A percentile compares a stretch with the other conserved stretches of the same genome.
Evolutionary conservation across 2,797 vertebrate genomes (phyloP).

Genomic region (Knipowitschia caucasica): DNA sequence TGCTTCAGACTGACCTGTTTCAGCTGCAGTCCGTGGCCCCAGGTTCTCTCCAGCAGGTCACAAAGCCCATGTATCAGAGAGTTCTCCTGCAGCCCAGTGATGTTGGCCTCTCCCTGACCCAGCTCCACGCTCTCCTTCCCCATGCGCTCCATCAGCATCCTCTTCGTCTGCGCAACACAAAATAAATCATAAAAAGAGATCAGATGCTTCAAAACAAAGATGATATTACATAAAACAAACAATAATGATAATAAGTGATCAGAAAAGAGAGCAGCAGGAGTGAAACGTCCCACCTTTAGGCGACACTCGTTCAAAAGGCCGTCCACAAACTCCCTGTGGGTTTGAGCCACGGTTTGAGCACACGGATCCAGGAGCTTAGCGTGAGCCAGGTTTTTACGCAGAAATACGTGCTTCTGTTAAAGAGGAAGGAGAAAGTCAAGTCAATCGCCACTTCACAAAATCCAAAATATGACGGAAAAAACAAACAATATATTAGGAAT

Average conservation of each 20-base stretch:
- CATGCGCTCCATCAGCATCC: slow-evolving; percentile 98
- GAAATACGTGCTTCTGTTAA: slow-evolving; percentile 85
- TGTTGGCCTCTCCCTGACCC: slow-evolving; percentile 91
- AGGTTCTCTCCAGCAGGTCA: slow-evolving; percentile 95
- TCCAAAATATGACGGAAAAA: neutral
- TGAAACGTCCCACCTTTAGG: slow-evolving; percentile 82
- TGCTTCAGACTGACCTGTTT: slow-evolving; percentile 92
- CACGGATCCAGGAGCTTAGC: slow-evolving; percentile 91
- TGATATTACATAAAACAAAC: too few species aligned
- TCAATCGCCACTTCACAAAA: too few species aligned
- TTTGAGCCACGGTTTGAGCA: slow-evolving; percentile 88
- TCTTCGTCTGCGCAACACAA: slow-evolving; percentile 82
- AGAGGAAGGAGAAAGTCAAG: slow-evolving; percentile 62
- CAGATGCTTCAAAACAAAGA: too few species aligned
- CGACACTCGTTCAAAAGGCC: slow-evolving; percentile 94
- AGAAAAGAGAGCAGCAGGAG: neutral
- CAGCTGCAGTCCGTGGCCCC: slow-evolving; percentile 93
- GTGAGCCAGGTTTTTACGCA: slow-evolving; percentile 84
- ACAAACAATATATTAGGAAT: neutral
- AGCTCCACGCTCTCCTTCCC: slow-evolving; percentile 90
- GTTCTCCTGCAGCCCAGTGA: slow-evolving; percentile 94
- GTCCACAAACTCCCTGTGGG: slow-evolving; percentile 93
- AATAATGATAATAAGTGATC: too few species aligned
- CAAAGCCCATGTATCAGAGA: slow-evolving; percentile 94
- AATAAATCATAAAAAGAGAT: neutral